These are phyloP conservation scores for Hirudinaria manillensis DNA, from an alignment of 2,888 invertebrate species.

Conservation along the genomic window DNA sequence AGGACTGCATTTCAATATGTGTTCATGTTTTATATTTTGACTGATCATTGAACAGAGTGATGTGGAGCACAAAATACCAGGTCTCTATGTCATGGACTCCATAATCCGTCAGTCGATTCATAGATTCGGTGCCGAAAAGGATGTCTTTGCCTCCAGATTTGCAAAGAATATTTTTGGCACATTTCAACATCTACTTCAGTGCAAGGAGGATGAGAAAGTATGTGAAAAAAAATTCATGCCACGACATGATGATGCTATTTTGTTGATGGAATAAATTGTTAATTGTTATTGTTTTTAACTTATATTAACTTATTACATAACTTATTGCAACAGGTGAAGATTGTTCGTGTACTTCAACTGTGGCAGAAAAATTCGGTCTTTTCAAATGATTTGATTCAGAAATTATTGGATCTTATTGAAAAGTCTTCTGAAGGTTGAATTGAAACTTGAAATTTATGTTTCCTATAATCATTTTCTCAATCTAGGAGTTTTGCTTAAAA, in stretches of 20 bases:
- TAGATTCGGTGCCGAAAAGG: constrained; percentile 93
- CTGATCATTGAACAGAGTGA: constrained; percentile 62
- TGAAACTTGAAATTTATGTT: background rate
- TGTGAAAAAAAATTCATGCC: background rate
- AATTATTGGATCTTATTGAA: constrained; percentile 49
- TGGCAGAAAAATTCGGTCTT: constrained; percentile 98
- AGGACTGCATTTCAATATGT: constrained; percentile 20
- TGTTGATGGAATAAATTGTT: background rate
- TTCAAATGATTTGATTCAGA: constrained; percentile 78
- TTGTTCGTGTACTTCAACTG: constrained; percentile 90
- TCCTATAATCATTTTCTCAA: background rate
- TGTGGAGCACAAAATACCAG: constrained; percentile 95
- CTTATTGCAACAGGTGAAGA: constrained; percentile 80
- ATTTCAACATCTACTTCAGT: constrained; percentile 22
- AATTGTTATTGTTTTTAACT: background rate
- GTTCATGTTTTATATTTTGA: background rate
- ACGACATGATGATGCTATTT: background rate
- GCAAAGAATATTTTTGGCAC: constrained; percentile 17
- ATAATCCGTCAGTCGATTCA: constrained; percentile 94
- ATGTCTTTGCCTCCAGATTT: constrained; percentile 83
- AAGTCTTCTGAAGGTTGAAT: constrained; percentile 1
- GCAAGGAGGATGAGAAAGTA: constrained; percentile 29
- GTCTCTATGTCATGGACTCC: constrained; percentile 96
- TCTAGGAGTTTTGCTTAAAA: background rate
- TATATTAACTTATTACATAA: constrained; percentile 9